Evolutionary conservation across 2,797 vertebrate genomes (phyloP).

Genomic region (Xyrichtys novacula): DNA sequence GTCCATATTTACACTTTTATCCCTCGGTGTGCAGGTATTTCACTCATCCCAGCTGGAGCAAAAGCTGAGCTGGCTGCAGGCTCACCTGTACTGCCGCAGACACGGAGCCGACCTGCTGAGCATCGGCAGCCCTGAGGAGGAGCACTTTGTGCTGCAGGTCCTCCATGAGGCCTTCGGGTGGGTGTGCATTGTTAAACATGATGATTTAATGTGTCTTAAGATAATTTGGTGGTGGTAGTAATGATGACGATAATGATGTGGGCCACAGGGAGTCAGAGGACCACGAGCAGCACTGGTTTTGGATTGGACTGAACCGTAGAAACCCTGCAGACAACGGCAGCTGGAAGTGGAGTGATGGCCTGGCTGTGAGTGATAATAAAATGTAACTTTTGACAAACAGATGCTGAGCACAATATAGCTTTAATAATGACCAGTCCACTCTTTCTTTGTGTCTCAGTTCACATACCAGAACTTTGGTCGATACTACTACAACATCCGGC

Average conservation of each 20-base stretch:
- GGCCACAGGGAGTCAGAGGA: constrained; percentile 87
- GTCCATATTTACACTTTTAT: not conserved
- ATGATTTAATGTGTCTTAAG: not conserved
- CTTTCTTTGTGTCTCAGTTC: constrained; percentile 77
- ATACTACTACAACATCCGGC: constrained; percentile 88
- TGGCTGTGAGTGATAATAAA: constrained; percentile 86
- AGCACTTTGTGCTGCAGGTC: constrained; percentile 89
- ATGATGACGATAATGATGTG: constrained; percentile 22
- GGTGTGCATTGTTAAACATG: constrained; percentile 42
- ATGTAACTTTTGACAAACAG: not conserved
- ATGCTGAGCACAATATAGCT: not conserved
- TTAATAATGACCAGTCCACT: not conserved
- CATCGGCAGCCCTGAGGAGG: constrained; percentile 89
- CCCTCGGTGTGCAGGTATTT: constrained; percentile 86
- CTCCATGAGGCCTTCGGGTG: constrained; percentile 95
- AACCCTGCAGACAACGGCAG: constrained; percentile 88
- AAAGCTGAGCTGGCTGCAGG: constrained; percentile 91
- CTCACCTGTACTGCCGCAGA: constrained; percentile 89
- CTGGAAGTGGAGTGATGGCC: constrained; percentile 96
- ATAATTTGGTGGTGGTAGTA: not conserved
- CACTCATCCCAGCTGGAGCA: constrained; percentile 86
- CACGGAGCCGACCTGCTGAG: constrained; percentile 93
- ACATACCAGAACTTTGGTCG: constrained; percentile 96
- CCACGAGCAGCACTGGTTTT: constrained; percentile 97
- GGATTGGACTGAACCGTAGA: constrained; percentile 95